A percentile compares a stretch with the other conserved stretches of the same genome.
These are phyloP conservation scores for Gambelia wislizenii DNA, from an alignment of 2,797 vertebrate species.

Conservation along the genomic window DNA sequence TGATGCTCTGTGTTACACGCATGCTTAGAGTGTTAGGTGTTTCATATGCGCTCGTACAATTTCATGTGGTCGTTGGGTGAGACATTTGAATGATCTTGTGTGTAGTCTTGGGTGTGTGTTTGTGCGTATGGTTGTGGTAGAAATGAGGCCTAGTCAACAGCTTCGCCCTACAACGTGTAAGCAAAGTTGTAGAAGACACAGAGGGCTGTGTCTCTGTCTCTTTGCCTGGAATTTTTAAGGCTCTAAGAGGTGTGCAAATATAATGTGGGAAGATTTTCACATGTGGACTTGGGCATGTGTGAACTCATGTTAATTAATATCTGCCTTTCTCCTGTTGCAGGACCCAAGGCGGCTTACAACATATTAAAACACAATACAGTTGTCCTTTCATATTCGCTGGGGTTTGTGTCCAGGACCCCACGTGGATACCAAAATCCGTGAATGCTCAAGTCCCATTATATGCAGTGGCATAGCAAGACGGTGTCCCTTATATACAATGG, in stretches of 20 bases:
- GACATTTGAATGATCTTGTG: neutral
- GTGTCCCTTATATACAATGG: too few species aligned
- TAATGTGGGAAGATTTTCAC: neutral
- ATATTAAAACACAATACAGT: too few species aligned
- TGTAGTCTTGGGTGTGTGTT: neutral
- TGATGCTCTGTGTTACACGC: neutral
- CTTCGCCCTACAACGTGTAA: neutral
- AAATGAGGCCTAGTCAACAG: neutral
- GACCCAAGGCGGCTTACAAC: too few species aligned
- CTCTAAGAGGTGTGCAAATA: neutral
- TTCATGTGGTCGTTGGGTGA: fast-evolving
- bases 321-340: too few species aligned
- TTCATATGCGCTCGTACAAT: neutral
- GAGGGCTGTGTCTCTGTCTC: too few species aligned
- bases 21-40: fast-evolving
- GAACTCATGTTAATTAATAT: too few species aligned
- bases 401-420: too few species aligned
- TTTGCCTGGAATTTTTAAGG: neutral
- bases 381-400: too few species aligned
- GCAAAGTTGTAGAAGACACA: neutral
- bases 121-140: neutral
- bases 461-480: too few species aligned
- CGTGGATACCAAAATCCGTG: too few species aligned
- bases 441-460: too few species aligned
- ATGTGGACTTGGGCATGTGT: too few species aligned